Evolutionary conservation across 1,140 invertebrate species (phyloP).

Genomic region (Musca domestica): DNA sequence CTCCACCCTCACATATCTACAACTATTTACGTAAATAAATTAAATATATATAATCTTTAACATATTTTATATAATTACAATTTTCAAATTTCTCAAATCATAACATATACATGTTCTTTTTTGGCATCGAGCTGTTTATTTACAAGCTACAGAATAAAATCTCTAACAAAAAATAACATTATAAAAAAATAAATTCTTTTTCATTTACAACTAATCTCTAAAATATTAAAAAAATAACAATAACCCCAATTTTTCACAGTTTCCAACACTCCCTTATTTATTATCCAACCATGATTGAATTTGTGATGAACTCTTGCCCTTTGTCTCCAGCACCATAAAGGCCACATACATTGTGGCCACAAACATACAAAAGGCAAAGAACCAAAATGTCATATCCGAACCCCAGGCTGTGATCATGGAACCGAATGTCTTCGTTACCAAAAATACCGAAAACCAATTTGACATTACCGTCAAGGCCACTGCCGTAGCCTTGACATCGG

Average conservation of each 20-base stretch:
- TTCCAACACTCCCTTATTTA: conserved; percentile 37
- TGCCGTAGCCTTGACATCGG: conserved; percentile 76
- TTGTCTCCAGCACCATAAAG: conserved; percentile 84
- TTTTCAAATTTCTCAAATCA: no score
- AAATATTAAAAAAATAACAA: not conserved
- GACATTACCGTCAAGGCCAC: conserved; percentile 71
- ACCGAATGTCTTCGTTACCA: conserved; percentile 74
- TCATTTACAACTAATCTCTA: not conserved
- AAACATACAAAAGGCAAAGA: conserved; percentile 75
- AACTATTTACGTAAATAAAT: no score
- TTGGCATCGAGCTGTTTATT: not conserved
- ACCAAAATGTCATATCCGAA: conserved; percentile 75
- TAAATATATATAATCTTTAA: no score
- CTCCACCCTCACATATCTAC: no score
- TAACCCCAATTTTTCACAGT: conserved; percentile 20
- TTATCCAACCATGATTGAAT: conserved; percentile 66
- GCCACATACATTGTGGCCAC: conserved; percentile 71
- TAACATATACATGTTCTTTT: not conserved
- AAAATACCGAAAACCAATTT: conserved; percentile 81
- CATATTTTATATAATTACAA: no score
- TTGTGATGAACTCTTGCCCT: conserved; percentile 80
- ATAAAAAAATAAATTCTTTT: not conserved
- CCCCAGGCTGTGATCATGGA: conserved; percentile 66
- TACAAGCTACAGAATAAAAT: no score
- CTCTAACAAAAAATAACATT: no score